A percentile compares a stretch with the other conserved stretches of the same genome.
phyloP scores from a whole-genome alignment of 2,797 vertebrate species.

The Gobionotothen gibberifrons region DNA sequence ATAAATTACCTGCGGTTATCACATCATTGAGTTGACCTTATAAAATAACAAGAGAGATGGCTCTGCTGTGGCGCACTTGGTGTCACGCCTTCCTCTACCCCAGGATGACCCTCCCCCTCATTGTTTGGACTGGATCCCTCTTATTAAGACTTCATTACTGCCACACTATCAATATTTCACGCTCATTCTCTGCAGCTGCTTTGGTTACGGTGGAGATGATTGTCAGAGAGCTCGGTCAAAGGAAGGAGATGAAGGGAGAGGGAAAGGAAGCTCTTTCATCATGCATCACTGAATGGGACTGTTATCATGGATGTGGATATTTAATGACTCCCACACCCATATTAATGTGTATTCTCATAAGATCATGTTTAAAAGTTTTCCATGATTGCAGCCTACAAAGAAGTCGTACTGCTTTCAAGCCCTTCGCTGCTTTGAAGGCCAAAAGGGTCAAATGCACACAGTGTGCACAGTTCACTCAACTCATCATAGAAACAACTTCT shows the following conservation, averaged over 20 bases:
- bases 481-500: slow-evolving; percentile 18
- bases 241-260: slow-evolving; percentile 37
- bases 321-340: slow-evolving; percentile 23
- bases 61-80: slow-evolving; percentile 57
- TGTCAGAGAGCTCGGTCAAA: slow-evolving; percentile 54
- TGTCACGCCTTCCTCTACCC: slow-evolving; percentile 41
- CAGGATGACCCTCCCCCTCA: slow-evolving; percentile 45
- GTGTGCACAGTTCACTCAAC: slow-evolving; percentile 3
- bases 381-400: slow-evolving; percentile 20
- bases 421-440: slow-evolving; percentile 6
- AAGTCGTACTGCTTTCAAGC: slow-evolving; percentile 25
- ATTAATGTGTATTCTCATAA: slow-evolving; percentile 41
- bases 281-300: slow-evolving; percentile 10
- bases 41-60: slow-evolving; percentile 77
- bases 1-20: slow-evolving; percentile 74
- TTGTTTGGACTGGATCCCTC: slow-evolving; percentile 58
- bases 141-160: slow-evolving; percentile 74
- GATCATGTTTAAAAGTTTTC: slow-evolving; percentile 23
- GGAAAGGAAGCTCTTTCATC: slow-evolving; percentile 50
- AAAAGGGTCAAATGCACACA: slow-evolving; percentile 25
- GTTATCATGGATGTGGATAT: slow-evolving; percentile 1
- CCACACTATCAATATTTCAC: slow-evolving; percentile 66
- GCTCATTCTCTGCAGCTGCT: slow-evolving; percentile 40
- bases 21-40: slow-evolving; percentile 84
- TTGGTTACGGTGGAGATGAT: slow-evolving; percentile 38